Base-by-base conservation (phyloP, 2,888 invertebrate species). In the Melinopterus prodromus region DNA sequence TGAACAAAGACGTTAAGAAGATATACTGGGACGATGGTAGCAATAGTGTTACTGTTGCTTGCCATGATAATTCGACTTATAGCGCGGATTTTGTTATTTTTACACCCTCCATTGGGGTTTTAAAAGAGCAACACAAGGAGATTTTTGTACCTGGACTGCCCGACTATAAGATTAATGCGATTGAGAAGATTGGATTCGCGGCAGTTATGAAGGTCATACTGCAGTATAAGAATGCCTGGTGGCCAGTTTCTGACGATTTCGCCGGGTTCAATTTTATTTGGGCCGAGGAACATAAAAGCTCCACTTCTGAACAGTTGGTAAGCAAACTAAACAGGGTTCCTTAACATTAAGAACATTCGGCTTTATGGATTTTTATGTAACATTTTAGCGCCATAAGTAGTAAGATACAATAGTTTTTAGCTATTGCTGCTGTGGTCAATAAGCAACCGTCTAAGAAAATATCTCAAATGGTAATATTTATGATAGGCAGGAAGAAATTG, bases 41-140 rank as follows among this genome's bases (percentile, higher is more conserved):
- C 36, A 69, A 80, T 7, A 77, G 15, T 35, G 79, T 79, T 7
- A 71, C 71, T 93, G 90, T 92, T 0, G 85, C 83, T 0, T 91
- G 90, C 80, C 87, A 86, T 14, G 92, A 92, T 84, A 92, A 92
- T 0, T 83, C 88, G 0, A 82, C 83, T 0, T 92, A 90, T 80
- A 85, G 83, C n/a, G 93, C 93, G 0, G 91, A 92, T 82, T 92
- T 92, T 83, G 92, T 93, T 0, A 92, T 95, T 26, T 89, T 93
- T 2, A 94, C 95, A 0, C 90, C 92, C 0, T 93, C 94, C 0
- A 85, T 95, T 0, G 95, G 94, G 0, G 93, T 93, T 0, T 87
- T 95, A n/a, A 94, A 94, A 85, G 90, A 90, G 16, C 88, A 90
- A 78, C 87, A 91, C 79, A 78, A 87, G 1, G 86, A 86, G 0